These are phyloP conservation scores for Helicoverpa zea DNA, from an alignment of 1,140 invertebrate species.

Conservation along the genomic window DNA sequence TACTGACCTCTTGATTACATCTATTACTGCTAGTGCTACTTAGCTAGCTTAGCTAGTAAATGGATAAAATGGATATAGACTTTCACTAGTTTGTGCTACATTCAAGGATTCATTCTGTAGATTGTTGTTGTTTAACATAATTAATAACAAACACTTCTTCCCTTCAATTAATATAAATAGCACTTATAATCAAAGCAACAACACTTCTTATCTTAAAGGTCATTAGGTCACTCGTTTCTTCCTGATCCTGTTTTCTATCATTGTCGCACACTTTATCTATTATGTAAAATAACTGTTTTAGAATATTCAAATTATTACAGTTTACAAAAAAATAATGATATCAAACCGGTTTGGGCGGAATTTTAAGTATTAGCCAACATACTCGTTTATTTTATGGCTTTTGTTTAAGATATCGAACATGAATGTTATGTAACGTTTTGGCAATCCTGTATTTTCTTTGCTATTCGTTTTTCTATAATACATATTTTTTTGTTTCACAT, in stretches of 20 bases:
- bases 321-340: slow-evolving; percentile 9
- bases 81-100: no score
- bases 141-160: neutral
- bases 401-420: neutral
- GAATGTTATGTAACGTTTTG: no score
- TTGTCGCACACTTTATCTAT: neutral
- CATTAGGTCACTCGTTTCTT: slow-evolving; percentile 14
- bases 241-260: slow-evolving; percentile 14
- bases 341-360: neutral
- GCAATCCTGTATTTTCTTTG: neutral
- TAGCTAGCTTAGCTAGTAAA: no score
- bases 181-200: neutral
- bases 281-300: neutral
- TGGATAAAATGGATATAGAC: no score
- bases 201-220: neutral
- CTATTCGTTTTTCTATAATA: no score
- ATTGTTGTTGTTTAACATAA: neutral
- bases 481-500: no score
- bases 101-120: no score
- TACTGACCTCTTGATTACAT: no score
- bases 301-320: neutral
- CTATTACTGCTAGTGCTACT: no score
- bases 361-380: slow-evolving; percentile 7
- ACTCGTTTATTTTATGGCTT: neutral
- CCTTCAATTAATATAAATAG: neutral